Evolutionary conservation across 2,797 vertebrate genomes (phyloP), one percentile per base, ranked within the genome.

Genomic region (Spinibarbus caldwelli): DNA sequence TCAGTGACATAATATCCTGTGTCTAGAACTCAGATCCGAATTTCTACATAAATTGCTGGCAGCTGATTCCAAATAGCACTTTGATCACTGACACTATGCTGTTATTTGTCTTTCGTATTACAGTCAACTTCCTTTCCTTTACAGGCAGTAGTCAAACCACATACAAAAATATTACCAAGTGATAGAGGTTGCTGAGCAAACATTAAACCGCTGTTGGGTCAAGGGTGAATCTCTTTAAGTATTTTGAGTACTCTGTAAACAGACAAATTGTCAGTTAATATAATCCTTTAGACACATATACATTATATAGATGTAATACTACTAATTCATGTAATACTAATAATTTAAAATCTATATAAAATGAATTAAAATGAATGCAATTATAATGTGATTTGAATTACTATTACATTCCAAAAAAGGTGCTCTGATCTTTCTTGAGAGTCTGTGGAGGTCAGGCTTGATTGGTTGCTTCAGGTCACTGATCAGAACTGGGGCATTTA

Each of bases 141-240:
- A 19, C 76, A 45, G 57, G 59, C 78, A 49, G 62, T 36, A 68
- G 78, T 52, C 43, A 80, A 80, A 66, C 78, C 78, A 66, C 78
- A 66, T 23, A 15, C 11, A 66, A 66, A 45, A 45, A 45, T 64
- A 52, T 80, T 68, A 49, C 17, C 45, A 68, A 68, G 29, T 8
- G 45, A 80, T 52, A 80, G 59, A 52, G 21, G 5, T n/a, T 19
- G 8, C 45, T 36, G 36, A 49, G 78, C 29, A 80, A 68, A 80
- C 78, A 68, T 80, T 52, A 49, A 80, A 68, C 78, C 10, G 45
- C 59, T n/a, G 12, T 14, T 68, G 64, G 1, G 8, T 68, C 64
- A 38, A 26, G 9, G 8, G 45, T 67, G 45, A 68, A 52, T 49
- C 45, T 68, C 45, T 80, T 23, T 17, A n/a, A 77, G 54, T 62